Conservation (phyloP, 2,888 invertebrate species). For the Mactromeris polynyma region DNA sequence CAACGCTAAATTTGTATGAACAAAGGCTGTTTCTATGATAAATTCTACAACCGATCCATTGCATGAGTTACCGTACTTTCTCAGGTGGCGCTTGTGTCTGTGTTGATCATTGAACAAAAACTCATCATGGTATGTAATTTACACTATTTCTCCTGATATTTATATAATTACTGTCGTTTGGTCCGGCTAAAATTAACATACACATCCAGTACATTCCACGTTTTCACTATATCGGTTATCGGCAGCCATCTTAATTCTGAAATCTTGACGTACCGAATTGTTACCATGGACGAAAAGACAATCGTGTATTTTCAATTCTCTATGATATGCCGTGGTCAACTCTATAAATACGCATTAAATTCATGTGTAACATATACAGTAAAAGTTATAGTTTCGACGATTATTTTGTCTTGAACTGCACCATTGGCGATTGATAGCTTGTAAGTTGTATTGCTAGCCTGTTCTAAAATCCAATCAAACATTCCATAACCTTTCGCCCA, state of each 20-base stretch:
- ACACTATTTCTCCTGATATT: not conserved
- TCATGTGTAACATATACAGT: not conserved
- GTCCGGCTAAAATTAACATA: not conserved
- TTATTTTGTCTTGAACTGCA: too few relatives aligned
- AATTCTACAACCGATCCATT: not conserved
- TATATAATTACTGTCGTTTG: not conserved
- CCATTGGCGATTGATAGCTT: too few relatives aligned
- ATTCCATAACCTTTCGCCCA: too few relatives aligned
- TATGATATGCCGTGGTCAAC: not conserved
- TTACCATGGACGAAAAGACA: conserved; percentile 16
- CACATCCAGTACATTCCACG: not conserved
- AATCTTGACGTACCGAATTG: not conserved
- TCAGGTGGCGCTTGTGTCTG: conserved; percentile 17
- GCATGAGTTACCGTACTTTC: not conserved
- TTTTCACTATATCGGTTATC: not conserved
- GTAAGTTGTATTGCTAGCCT: too few relatives aligned
- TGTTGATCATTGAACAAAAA: conserved; percentile 34
- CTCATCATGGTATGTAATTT: conserved; percentile 51
- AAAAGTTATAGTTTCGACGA: too few relatives aligned
- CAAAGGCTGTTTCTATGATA: not conserved
- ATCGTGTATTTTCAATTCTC: conserved; percentile 15
- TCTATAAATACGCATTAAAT: not conserved
- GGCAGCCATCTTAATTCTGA: not conserved
- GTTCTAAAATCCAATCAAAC: too few relatives aligned
- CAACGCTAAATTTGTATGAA: not conserved